Conservation (phyloP, 2,113 vertebrate species). For the Empidonax alnorum region DNA sequence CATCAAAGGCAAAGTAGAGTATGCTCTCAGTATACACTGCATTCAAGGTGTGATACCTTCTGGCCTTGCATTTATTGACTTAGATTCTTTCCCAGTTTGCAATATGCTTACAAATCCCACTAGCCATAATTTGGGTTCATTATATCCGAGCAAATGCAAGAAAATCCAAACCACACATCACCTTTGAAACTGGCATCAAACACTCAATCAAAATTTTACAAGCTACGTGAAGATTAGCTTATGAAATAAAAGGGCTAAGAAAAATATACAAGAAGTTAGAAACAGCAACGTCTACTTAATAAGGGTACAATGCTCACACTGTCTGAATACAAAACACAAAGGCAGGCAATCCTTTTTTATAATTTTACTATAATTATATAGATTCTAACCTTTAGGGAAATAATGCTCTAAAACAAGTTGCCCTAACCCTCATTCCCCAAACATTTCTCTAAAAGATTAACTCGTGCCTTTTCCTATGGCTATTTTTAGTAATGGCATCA, state of each 20-base stretch:
- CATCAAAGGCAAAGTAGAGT: not conserved
- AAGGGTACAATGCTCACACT: not conserved
- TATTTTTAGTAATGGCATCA: conserved; percentile 56
- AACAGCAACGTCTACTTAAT: not conserved
- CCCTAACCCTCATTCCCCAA: not conserved
- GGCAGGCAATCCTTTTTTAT: conserved; percentile 21
- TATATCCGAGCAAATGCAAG: not conserved
- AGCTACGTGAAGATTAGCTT: not conserved
- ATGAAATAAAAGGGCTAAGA: conserved; percentile 37
- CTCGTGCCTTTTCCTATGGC: conserved; percentile 8
- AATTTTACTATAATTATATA: conserved; percentile 57
- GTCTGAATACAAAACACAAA: conserved; percentile 53
- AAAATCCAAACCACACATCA: conserved; percentile 40
- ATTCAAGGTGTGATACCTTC: not conserved
- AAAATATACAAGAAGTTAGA: conserved; percentile 39
- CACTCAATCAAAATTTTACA: conserved; percentile 62
- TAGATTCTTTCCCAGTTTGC: not conserved
- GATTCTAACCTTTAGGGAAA: conserved; percentile 55
- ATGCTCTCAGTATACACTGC: not conserved
- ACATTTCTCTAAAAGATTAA: conserved; percentile 39
- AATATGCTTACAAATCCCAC: conserved; percentile 1
- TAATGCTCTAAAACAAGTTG: conserved; percentile 10
- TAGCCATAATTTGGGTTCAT: not conserved
- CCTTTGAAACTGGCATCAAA: conserved; percentile 45
- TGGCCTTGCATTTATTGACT: not conserved